Evolutionary conservation across 2,113 vertebrate species (phyloP).

Genomic region (Corythoichthys haematopterus): DNA sequence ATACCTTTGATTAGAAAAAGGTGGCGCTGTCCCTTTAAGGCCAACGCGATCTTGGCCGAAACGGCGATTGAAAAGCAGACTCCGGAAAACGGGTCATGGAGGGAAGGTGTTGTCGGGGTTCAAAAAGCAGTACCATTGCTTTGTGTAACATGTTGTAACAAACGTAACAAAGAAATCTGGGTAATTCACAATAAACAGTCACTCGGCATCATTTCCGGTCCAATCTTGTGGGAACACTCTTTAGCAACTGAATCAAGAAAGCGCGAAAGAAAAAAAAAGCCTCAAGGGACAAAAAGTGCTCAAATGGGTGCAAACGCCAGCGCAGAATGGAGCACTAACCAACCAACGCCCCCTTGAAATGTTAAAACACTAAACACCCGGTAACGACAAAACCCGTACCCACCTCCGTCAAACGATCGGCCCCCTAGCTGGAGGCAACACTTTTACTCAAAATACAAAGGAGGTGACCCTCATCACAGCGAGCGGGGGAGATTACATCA

Average conservation of each 20-base stretch:
- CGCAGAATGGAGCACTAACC: constrained; percentile 30
- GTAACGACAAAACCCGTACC: background rate
- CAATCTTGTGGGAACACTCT: constrained; percentile 17
- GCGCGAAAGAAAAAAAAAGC: constrained; percentile 8
- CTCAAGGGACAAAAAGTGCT: constrained; percentile 59
- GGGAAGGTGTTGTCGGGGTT: background rate
- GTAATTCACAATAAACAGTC: constrained; percentile 47
- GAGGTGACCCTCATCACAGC: background rate
- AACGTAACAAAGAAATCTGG: constrained; percentile 33
- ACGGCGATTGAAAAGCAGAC: background rate
- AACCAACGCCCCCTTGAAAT: constrained; percentile 18
- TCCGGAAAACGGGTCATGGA: background rate
- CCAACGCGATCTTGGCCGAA: constrained; percentile 17
- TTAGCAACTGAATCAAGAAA: background rate
- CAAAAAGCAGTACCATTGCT: constrained; percentile 30
- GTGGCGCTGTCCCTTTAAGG: constrained; percentile 3
- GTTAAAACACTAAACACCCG: constrained; percentile 3
- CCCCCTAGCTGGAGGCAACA: background rate
- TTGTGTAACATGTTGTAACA: constrained; percentile 21
- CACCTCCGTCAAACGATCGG: background rate
- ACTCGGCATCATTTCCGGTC: background rate
- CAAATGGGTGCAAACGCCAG: constrained; percentile 43
- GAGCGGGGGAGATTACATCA: background rate
- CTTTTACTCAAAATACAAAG: background rate
- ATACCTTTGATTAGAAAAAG: constrained; percentile 4